Percentiles rank a stretch among this genome's conserved stretches.
Evolutionary conservation across 2,888 invertebrate species (phyloP).

Genomic region (Operophtera brumata): DNA sequence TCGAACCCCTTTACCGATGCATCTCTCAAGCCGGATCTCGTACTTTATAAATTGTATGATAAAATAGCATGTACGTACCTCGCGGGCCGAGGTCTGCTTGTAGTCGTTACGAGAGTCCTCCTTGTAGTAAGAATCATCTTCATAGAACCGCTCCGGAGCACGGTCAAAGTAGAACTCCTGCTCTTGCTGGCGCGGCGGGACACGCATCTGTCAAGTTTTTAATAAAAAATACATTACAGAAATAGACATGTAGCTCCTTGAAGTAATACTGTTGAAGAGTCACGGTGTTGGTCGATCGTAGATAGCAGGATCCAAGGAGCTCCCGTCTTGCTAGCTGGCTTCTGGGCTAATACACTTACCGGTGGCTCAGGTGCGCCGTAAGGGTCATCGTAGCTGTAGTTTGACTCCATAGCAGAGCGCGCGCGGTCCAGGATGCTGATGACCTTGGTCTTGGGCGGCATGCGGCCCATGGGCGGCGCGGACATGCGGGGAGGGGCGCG

Average conservation of each 20-base stretch:
- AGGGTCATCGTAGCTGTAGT: constrained; percentile 81
- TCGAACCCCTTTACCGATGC: too few species aligned
- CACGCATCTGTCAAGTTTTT: constrained; percentile 44
- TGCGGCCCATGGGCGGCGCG: constrained; percentile 68
- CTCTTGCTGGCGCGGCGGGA: constrained; percentile 79
- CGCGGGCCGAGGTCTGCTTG: constrained; percentile 56
- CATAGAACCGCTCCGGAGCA: constrained; percentile 64
- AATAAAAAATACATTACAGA: not conserved
- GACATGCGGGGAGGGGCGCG: constrained; percentile 41
- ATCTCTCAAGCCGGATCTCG: too few species aligned
- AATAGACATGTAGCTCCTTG: too few species aligned
- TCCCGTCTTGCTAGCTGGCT: too few species aligned
- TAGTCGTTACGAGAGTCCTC: constrained; percentile 54
- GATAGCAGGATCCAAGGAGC: too few species aligned
- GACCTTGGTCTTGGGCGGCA: constrained; percentile 85
- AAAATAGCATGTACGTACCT: constrained; percentile 25
- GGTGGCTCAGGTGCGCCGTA: constrained; percentile 61
- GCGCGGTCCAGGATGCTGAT: constrained; percentile 92
- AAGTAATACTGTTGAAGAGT: too few species aligned
- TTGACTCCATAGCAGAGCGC: constrained; percentile 89
- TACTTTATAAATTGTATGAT: too few species aligned
- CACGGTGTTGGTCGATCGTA: too few species aligned
- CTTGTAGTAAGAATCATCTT: constrained; percentile 65
- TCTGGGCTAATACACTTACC: constrained; percentile 40
- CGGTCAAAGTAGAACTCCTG: constrained; percentile 85